Base-by-base conservation (phyloP, 2,797 vertebrate species). In the Lophius americanus region DNA sequence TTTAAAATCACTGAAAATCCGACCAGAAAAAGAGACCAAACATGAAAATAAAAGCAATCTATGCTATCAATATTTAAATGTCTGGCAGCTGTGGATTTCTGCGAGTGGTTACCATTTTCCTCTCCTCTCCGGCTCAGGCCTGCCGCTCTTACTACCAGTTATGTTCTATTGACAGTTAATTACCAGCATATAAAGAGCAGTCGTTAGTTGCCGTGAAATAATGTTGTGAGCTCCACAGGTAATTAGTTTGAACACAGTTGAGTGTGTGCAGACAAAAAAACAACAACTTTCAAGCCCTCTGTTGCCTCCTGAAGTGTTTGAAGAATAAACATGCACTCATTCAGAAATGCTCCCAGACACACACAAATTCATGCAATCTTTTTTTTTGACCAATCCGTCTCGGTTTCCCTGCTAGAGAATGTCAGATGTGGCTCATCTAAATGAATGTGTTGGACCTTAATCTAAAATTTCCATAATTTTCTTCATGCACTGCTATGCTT, bases 91-190 rank as follows among this genome's bases (percentile, higher is more conserved):
- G 70, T 82, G 79, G 79, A 81, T 76, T 63, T 64, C 71, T 64
- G 74, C 57, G 79, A 69, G 67, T 66, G 66, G 51, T 60, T 51
- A 46, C 63, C 9, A 14, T 51, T 77, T 55, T 63, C 7, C 9
- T 64, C 54, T 60, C 50, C 59, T 63, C 44, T 46, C 0, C 39
- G 41, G 32, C 71, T 69, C 60, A 60, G 43, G 41, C 59, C 50
- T 48, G 52, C 76, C 76, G 83, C 77, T 87, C 76, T 81, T 88
- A 64, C 78, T 90, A 82, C 81, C 88, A 86, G 73, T 91, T 88
- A 85, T 65, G 60, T 80, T 71, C 78, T 85, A 91, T 91, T 84
- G 85, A 85, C 81, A 81, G 84, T 79, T 88, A 88, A 93, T 92
- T 92, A 89, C 70, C 62, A 48, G 39, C 65, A 61, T 84, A 92